Conservation (phyloP, 2,888 invertebrate genomes). For the Creontiades dilutus region DNA sequence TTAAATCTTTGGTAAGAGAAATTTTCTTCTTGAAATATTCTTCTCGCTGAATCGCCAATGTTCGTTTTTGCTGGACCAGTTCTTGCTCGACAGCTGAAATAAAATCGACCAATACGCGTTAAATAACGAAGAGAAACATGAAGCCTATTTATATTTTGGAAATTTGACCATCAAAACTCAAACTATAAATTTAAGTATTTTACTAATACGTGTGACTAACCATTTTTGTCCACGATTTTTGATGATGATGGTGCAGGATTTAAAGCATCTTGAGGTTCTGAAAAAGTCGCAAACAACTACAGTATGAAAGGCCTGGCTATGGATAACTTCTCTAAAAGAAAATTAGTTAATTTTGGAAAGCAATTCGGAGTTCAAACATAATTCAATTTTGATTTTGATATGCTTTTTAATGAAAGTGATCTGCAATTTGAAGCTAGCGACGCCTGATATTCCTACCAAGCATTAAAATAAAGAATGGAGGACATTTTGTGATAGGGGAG, state of each 20-base stretch:
- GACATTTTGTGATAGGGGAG: too few species aligned
- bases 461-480: too few species aligned
- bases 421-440: too few species aligned
- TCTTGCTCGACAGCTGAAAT: conserved; percentile 86
- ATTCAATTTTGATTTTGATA: too few species aligned
- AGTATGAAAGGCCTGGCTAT: too few species aligned
- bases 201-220: neutral
- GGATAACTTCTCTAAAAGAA: too few species aligned
- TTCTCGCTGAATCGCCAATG: conserved; percentile 88
- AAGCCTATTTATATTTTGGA: neutral
- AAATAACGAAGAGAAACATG: neutral
- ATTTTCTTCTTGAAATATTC: conserved; percentile 88
- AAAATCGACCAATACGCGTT: neutral
- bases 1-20: conserved; percentile 87
- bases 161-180: too few species aligned
- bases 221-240: neutral
- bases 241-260: neutral
- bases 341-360: too few species aligned
- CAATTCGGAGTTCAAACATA: too few species aligned
- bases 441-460: too few species aligned
- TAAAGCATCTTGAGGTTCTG: neutral
- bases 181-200: neutral
- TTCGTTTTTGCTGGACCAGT: conserved; percentile 89
- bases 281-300: too few species aligned
- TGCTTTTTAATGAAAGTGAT: too few species aligned